Evolutionary conservation across 53 echinoderm and acorn worm species (phyloP).

Genomic region (Stichopus horrens): DNA sequence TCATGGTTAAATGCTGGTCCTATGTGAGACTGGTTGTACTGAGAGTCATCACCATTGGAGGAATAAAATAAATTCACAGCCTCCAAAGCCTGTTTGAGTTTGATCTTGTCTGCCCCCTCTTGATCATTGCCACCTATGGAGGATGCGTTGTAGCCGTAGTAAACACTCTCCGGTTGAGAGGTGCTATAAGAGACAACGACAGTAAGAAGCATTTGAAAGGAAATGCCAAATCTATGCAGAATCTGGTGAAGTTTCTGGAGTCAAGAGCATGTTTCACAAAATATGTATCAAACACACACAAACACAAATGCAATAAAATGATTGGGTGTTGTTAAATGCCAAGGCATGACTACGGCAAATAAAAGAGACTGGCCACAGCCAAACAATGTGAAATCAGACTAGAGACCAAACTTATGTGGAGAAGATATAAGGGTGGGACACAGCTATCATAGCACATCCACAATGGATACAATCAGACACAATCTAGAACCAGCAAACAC

Average conservation of each 20-base stretch:
- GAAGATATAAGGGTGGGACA: too few relatives aligned
- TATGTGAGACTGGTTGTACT: slow-evolving; percentile 5
- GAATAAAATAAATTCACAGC: background rate
- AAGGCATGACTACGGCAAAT: too few relatives aligned
- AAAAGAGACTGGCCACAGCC: too few relatives aligned
- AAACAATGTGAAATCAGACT: too few relatives aligned
- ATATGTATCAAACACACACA: background rate
- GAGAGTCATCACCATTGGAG: background rate
- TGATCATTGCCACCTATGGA: background rate
- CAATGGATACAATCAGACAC: too few relatives aligned
- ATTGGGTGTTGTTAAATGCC: background rate
- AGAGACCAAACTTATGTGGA: too few relatives aligned
- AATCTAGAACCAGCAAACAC: too few relatives aligned
- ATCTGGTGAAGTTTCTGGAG: too few relatives aligned
- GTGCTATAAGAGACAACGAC: background rate
- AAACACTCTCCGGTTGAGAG: slow-evolving; percentile 8
- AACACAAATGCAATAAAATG: background rate
- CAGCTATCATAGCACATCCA: too few relatives aligned
- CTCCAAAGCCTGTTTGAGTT: background rate
- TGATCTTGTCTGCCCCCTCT: background rate
- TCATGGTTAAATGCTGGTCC: slow-evolving; percentile 40
- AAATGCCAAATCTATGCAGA: too few relatives aligned
- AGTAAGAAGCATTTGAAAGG: background rate
- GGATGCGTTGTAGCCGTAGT: slow-evolving; percentile 36
- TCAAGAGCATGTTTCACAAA: background rate